Conservation (phyloP, 2,888 invertebrate genomes). For the Camponotus fellah region DNA sequence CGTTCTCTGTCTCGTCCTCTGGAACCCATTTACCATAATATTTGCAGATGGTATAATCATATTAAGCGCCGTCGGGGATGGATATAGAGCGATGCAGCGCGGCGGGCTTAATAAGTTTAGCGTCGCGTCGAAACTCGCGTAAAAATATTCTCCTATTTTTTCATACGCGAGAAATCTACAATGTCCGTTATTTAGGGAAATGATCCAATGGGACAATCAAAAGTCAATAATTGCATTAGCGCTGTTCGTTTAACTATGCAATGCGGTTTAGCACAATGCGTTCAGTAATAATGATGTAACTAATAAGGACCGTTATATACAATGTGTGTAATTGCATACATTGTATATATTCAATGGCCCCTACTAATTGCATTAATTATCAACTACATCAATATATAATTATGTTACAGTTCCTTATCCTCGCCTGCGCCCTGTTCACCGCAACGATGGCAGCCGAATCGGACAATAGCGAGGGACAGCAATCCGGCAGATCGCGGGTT, state of each 20-base stretch:
- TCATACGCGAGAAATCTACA: neutral
- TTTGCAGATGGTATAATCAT: slow-evolving; percentile 53
- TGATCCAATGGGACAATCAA: neutral
- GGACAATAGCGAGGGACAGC: slow-evolving; percentile 62
- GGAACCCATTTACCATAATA: slow-evolving; percentile 47
- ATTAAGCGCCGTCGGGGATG: slow-evolving; percentile 36
- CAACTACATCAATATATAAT: no score
- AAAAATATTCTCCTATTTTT: neutral
- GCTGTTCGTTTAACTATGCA: neutral
- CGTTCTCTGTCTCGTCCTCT: neutral
- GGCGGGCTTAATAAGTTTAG: slow-evolving; percentile 38
- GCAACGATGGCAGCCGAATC: slow-evolving; percentile 58
- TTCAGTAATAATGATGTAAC: slow-evolving; percentile 26
- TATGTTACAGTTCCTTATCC: slow-evolving; percentile 76
- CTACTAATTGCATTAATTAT: no score
- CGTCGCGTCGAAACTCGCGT: slow-evolving; percentile 5
- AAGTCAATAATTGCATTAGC: neutral
- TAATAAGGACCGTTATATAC: neutral
- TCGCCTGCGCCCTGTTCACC: slow-evolving; percentile 62
- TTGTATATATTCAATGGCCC: no score
- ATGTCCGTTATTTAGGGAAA: neutral
- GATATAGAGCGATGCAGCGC: neutral
- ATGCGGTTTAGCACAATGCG: neutral
- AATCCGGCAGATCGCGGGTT: slow-evolving; percentile 86
- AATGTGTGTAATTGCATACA: slow-evolving; percentile 32